A percentile compares a stretch with the other conserved stretches of the same genome.
Evolutionary conservation across 2,888 invertebrate genomes (phyloP).

Genomic region (Proisotoma minuta): DNA sequence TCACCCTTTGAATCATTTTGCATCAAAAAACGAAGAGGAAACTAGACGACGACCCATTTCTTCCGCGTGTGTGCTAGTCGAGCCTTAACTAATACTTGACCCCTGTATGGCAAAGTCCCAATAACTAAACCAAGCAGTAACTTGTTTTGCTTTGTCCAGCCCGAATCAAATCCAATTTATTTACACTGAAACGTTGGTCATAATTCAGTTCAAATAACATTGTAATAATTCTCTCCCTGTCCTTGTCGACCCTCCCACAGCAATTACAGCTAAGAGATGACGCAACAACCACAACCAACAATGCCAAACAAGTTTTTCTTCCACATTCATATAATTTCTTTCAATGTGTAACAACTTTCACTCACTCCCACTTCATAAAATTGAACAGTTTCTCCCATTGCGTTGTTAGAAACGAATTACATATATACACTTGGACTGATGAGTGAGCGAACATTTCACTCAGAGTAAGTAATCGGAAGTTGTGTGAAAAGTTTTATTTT

Average conservation of each 20-base stretch:
- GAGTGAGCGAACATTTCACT: not conserved
- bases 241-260: slow-evolving; percentile 2
- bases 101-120: no score
- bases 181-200: not conserved
- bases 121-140: not conserved
- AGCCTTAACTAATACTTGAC: no score
- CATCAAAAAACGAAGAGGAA: no score
- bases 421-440: not conserved
- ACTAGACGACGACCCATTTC: no score
- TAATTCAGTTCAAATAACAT: not conserved
- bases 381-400: no score
- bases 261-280: not conserved
- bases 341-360: not conserved
- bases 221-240: not conserved
- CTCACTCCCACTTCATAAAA: no score
- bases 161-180: not conserved
- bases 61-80: no score
- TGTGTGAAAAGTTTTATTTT: slow-evolving; percentile 10
- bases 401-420: not conserved
- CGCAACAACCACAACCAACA: no score
- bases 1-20: no score
- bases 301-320: not conserved
- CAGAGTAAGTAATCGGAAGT: not conserved
- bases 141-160: not conserved
- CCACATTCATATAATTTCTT: not conserved